Evolutionary conservation across 2,113 vertebrate species (phyloP).

Genomic region (Clinocottus analis): DNA sequence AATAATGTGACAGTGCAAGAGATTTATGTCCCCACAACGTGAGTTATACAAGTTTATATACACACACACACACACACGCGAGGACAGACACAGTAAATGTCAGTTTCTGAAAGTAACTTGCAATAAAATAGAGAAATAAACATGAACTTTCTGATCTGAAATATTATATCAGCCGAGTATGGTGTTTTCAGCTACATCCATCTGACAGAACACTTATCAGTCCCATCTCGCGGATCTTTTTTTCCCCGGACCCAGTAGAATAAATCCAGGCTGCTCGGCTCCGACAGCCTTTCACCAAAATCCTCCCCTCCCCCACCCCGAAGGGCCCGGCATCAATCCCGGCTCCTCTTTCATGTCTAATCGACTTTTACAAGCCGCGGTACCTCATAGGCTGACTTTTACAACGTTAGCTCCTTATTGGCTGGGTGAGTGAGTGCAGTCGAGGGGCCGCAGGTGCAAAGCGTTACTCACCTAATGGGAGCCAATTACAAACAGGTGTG

Average conservation of each 20-base stretch:
- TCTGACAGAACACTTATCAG: slow-evolving; percentile 69
- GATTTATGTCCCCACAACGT: not conserved
- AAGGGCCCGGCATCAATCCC: slow-evolving; percentile 54
- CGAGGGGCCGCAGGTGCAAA: slow-evolving; percentile 68
- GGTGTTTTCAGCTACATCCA: slow-evolving; percentile 51
- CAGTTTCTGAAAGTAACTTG: not conserved
- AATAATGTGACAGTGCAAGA: not conserved
- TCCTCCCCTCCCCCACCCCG: slow-evolving; percentile 57
- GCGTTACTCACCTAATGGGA: slow-evolving; percentile 65
- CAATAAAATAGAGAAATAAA: slow-evolving; percentile 43
- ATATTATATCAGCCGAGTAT: slow-evolving; percentile 38
- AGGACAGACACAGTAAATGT: not conserved
- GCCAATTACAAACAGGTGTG: slow-evolving; percentile 75
- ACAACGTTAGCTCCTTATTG: slow-evolving; percentile 56
- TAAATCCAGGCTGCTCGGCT: slow-evolving; percentile 63
- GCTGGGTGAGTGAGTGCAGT: slow-evolving; percentile 43
- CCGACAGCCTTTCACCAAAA: slow-evolving; percentile 48
- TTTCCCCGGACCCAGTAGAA: slow-evolving; percentile 51
- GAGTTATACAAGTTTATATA: not conserved
- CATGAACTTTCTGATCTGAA: slow-evolving; percentile 41
- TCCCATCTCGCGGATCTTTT: slow-evolving; percentile 57
- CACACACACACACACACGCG: not conserved
- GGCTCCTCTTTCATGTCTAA: slow-evolving; percentile 74
- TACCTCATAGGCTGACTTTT: slow-evolving; percentile 57
- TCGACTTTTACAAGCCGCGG: slow-evolving; percentile 68